Evolutionary conservation across 2,797 vertebrate genomes (phyloP), one percentile per base, ranked within the genome.

Genomic region (Anas bahamensis): DNA sequence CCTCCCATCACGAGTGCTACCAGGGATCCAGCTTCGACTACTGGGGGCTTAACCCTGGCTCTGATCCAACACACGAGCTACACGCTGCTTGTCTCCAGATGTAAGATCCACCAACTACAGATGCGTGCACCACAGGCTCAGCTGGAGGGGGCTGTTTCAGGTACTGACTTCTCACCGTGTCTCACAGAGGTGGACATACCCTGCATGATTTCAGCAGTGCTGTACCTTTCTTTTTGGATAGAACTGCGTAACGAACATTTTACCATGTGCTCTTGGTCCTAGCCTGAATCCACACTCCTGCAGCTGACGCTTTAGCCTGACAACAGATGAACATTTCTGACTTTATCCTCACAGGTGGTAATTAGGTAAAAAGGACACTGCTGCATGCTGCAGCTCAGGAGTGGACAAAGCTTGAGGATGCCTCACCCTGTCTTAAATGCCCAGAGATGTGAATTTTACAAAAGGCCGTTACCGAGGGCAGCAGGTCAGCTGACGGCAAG

Each of bases 1-100:
- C 97, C 97, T 97, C 97, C 98, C 97, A 98, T 98, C 97, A 96
- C 31, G 97, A 97, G 95, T 92, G 97, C 97, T 97, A 96, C 97
- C 97, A 96, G 97, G 96, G 94, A 97, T 97, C 95, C 96, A 97
- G 97, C 95, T 89, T 93, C 44, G 37, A 96, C 96, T 95, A 68
- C 97, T 92, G 73, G 89, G 96, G 92, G 89, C 96, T 98, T 96
- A 81, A 88, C 80, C 92, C 86, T 97, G 97, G 97, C 97, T 7
- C 16, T 3, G 82, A 15, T 86, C 98, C 97, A 98, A 91, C 96
- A 92, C 90, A 65, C 96, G 83, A 96, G 95, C 97, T 69, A 81
- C 79, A 84, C 52, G 53, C 96, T 48, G 93, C 97, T 93, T 83
- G 83, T 97, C 97, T 97, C 97, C 97, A 98, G 96, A 96, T 97